Base-by-base conservation (phyloP, 92 coral and sea anemone genomes). In the Phenganax subtilis region DNA sequence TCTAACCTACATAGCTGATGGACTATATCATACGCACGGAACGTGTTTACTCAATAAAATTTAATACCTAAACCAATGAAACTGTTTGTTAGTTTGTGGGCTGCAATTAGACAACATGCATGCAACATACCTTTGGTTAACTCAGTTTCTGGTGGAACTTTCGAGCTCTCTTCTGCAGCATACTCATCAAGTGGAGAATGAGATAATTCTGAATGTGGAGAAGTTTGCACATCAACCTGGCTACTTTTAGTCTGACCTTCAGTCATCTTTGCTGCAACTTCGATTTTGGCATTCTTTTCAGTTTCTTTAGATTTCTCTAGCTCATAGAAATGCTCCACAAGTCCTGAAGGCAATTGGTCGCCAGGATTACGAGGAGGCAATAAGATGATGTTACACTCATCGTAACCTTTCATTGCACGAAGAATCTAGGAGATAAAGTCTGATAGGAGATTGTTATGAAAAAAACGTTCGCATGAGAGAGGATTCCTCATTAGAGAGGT, bases 341-440 rank as follows among this genome's bases (percentile, higher is more conserved):
- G 87, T 84, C 92, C 98, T 73, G 86, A 85, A 15, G 98, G 97
- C 9, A 94, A 91, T 84, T 90, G 90, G 76, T 87, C 81, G 5
- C 98, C 98, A 62, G 97, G 92, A 37, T 88, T 85, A 1, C 98
- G 87, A 20, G 98, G 98, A 12, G 98, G 98, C 17, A 94, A 83
- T 17, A 94, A 89, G 71, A 94, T 94, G 17, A 97, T 94, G 85
- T 94, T 94, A 90, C 90, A 92, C 76, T 94, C 98, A 71, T 94
- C 98, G 73, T 94, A 94, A 31, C 98, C 98, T 76, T 94, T 94
- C 96, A 94, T 92, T 8, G 89, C 87, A 81, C 98, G 89, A 20
- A 94, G 87, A 77, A 94, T 90, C 98, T 93, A 86, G 4, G 76
- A 20, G 57, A 44, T 71, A 44, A 68, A 68, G 10, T 3, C 25